phyloP scores from a whole-genome alignment of 2,113 vertebrate species.

The Thamnophis sirtalis region DNA sequence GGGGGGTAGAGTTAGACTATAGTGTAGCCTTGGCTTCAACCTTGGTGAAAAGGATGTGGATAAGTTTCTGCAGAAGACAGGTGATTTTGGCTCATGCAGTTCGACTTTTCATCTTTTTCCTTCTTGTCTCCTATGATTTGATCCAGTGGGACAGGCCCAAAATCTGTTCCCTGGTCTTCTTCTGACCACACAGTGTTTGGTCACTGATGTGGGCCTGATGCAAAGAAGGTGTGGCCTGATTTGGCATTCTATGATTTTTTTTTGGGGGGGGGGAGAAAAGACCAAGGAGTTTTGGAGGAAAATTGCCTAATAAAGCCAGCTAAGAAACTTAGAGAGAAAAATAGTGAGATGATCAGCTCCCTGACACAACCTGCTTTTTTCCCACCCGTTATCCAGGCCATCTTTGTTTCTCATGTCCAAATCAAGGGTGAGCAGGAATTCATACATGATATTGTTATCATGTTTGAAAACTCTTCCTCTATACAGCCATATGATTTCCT shows the following conservation, averaged over 20 bases:
- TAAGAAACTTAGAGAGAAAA: neutral
- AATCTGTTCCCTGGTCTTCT: neutral
- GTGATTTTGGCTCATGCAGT: neutral
- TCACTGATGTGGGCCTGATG: neutral
- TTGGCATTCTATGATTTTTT: neutral
- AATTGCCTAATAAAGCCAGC: neutral
- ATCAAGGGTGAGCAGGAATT: neutral
- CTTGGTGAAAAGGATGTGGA: neutral
- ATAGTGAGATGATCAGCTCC: neutral
- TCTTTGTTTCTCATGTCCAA: neutral
- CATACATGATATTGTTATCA: neutral
- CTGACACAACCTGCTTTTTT: neutral
- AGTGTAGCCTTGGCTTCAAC: neutral
- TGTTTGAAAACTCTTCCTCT: slow-evolving; percentile 7
- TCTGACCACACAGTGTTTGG: neutral
- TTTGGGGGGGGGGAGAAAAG: neutral
- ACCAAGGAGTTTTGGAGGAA: neutral
- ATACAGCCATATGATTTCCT: neutral
- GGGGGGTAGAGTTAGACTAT: neutral
- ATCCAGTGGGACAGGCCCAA: neutral
- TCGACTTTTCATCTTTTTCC: neutral
- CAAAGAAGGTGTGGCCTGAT: neutral
- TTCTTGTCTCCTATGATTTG: neutral
- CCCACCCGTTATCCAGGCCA: neutral
- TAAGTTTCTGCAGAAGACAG: neutral